A percentile compares a stretch with the other conserved stretches of the same genome.
These are phyloP conservation scores for Lacanobia oleracea DNA, from an alignment of 2,888 invertebrate species.

Conservation along the genomic window DNA sequence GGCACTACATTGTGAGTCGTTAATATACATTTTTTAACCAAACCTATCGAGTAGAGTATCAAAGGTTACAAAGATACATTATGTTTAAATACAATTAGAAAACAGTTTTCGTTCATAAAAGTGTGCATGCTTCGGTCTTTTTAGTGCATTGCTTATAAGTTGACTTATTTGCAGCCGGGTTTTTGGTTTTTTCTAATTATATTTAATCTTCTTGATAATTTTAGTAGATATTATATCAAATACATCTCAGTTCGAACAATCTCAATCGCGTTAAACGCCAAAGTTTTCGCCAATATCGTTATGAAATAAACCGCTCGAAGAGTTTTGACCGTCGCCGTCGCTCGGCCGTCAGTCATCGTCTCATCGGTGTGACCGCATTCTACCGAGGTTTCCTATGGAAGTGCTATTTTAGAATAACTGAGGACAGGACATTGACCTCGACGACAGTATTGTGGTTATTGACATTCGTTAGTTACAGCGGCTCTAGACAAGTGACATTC, in stretches of 20 bases:
- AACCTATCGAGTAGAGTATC: too few species aligned
- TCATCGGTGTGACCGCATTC: constrained; percentile 70
- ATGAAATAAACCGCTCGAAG: constrained; percentile 39
- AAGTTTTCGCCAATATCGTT: constrained; percentile 41
- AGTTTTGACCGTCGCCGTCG: constrained; percentile 47
- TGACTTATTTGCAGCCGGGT: too few species aligned
- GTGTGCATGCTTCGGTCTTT: too few species aligned
- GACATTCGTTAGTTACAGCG: constrained; percentile 34
- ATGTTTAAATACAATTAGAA: too few species aligned
- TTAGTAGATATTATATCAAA: not conserved
- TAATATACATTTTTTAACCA: too few species aligned
- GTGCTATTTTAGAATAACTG: constrained; percentile 64
- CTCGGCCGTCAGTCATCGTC: constrained; percentile 58
- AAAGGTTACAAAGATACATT: too few species aligned
- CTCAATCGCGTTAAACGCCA: constrained; percentile 40
- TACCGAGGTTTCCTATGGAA: constrained; percentile 64
- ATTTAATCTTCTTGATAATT: too few species aligned
- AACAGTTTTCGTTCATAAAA: too few species aligned
- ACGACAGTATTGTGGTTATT: constrained; percentile 49
- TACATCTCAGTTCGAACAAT: not conserved
- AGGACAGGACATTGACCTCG: constrained; percentile 72
- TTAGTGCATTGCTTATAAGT: too few species aligned
- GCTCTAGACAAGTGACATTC: too few species aligned
- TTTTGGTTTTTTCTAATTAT: too few species aligned
- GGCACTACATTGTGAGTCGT: too few species aligned